Percentiles rank a stretch among this genome's conserved stretches.
Conservation (phyloP, 53 echinoderm and acorn worm species). For the Antedon mediterranea region DNA sequence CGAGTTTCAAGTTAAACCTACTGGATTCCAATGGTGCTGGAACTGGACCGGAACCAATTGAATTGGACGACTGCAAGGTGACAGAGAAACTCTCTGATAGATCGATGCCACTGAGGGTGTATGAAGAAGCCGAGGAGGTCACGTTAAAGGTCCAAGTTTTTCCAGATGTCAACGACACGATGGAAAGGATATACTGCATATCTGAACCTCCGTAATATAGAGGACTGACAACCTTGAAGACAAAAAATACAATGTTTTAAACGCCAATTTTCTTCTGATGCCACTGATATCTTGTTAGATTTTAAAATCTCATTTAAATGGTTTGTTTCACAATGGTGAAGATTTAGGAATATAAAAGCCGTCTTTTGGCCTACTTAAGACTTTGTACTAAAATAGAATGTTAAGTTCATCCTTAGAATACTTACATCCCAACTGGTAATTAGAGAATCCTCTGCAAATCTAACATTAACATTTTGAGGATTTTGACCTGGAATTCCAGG, state of each 20-base stretch:
- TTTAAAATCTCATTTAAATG: no score
- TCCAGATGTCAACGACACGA: no score
- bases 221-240: neutral
- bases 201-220: neutral
- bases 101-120: neutral
- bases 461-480: neutral
- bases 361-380: no score
- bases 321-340: no score
- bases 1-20: no score
- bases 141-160: no score
- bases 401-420: neutral
- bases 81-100: neutral
- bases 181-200: neutral
- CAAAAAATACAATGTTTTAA: no score
- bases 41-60: neutral
- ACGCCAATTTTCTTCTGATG: no score
- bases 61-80: neutral
- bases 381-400: no score
- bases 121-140: neutral
- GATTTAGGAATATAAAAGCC: no score
- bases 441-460: neutral
- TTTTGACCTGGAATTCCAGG: neutral
- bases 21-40: neutral
- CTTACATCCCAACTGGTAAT: neutral
- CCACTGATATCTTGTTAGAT: no score